These are phyloP conservation scores for Germaria angustata DNA, from an alignment of 2,888 invertebrate species.

Conservation along the genomic window DNA sequence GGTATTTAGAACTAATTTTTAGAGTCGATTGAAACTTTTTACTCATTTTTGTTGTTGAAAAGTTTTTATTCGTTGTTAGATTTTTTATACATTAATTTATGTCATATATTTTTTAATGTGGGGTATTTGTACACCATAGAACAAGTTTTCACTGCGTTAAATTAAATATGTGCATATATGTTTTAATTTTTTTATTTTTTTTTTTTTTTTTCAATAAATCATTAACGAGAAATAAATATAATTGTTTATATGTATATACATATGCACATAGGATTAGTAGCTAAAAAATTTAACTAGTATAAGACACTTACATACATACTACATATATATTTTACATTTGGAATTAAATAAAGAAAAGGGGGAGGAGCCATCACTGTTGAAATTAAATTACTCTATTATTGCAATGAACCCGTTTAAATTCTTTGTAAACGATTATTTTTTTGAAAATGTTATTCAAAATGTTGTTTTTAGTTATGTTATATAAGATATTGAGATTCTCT, in stretches of 20 bases:
- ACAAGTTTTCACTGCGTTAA: constrained; percentile 17
- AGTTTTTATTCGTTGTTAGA: too few species aligned
- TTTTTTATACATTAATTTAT: too few species aligned
- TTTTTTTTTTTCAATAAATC: neutral
- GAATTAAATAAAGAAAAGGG: neutral
- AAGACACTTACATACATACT: too few species aligned
- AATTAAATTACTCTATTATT: neutral
- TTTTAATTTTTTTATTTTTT: too few species aligned
- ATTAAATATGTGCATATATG: neutral
- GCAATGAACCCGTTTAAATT: constrained; percentile 21
- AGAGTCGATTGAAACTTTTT: too few species aligned
- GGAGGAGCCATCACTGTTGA: constrained; percentile 33
- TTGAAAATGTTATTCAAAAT: neutral
- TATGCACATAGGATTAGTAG: neutral
- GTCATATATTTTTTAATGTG: neutral
- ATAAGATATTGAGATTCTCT: neutral
- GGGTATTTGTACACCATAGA: neutral
- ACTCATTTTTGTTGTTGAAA: too few species aligned
- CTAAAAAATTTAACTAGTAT: neutral
- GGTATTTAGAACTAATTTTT: too few species aligned
- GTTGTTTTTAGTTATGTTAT: neutral
- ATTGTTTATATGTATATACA: too few species aligned
- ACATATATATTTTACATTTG: neutral
- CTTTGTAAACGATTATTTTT: neutral
- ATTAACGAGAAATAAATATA: neutral